phyloP scores from a whole-genome alignment of 2,888 invertebrate species.

The Yponomeuta plumbellus region DNA sequence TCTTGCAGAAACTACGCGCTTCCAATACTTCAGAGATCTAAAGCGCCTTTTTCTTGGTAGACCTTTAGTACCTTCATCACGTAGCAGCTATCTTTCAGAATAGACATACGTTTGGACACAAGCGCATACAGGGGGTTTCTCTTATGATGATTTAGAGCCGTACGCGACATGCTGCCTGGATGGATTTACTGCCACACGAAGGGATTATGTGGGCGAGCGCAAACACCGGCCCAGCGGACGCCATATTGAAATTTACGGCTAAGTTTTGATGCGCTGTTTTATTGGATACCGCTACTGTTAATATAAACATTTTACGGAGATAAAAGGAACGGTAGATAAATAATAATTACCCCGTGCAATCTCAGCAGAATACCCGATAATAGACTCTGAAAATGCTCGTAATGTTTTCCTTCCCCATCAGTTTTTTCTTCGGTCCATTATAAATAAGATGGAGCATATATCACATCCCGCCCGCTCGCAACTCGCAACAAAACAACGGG shows the following conservation, averaged over 20 bases:
- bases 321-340: constrained; percentile 29
- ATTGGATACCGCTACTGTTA: constrained; percentile 33
- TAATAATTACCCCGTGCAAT: constrained; percentile 44
- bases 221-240: constrained; percentile 71
- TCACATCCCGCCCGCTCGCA: constrained; percentile 67
- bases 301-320: constrained; percentile 3
- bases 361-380: constrained; percentile 53
- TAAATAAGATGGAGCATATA: constrained; percentile 71
- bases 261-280: constrained; percentile 74
- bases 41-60: neutral
- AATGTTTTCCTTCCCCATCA: constrained; percentile 48
- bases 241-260: constrained; percentile 70
- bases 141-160: constrained; percentile 74
- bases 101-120: constrained; percentile 35
- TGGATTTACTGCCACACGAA: constrained; percentile 74
- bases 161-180: constrained; percentile 61
- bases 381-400: constrained; percentile 54
- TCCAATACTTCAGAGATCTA: neutral
- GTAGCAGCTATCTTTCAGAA: constrained; percentile 28
- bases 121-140: constrained; percentile 59
- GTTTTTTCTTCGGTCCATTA: constrained; percentile 60
- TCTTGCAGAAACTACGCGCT: neutral
- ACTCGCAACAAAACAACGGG: constrained; percentile 67
- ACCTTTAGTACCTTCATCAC: constrained; percentile 13
- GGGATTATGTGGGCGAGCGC: constrained; percentile 76